Base-by-base conservation (phyloP, 2,113 vertebrate genomes). In the Sakesphorus luctuosus region DNA sequence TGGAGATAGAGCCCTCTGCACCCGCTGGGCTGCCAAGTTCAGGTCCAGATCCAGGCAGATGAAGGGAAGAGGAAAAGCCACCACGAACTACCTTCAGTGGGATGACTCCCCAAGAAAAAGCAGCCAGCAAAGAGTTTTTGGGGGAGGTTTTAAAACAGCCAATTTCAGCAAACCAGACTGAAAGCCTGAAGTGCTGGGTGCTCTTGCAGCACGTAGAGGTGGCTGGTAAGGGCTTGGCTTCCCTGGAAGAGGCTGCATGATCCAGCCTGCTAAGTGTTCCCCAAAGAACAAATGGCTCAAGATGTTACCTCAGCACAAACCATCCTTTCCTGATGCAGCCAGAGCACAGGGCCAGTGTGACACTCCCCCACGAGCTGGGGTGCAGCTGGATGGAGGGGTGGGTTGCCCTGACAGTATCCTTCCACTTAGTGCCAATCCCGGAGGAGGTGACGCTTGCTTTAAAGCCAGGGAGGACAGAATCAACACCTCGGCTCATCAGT, bases 271-370 rank as follows among this genome's bases (percentile, higher is more conserved):
- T 73, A 56, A 82, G 38, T 0, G 1, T 10, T 91, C 36, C 47
- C 62, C 49, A 46, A 65, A 82, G 61, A 29, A 43, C 18, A n/a
- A 85, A 36, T 0, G 3, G 40, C 43, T 56, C 4, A 6, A 71
- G 77, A 82, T 12, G 10, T 55, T 23, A 47, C n/a, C 3, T 1
- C 62, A 55, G 35, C 0, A 1, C 59, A 67, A 47, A 68, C 2
- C 0, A 53, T 58, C 53, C n/a, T 36, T 65, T 88, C 55, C 65
- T n/a, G 1, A 65, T 20, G n/a, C 11, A 38, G 58, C 15, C 2
- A 0, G 44, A 76, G 47, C 2, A 0, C 0, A 0, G 33, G 83
- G 49, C 14, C 0, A 1, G 21, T 6, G 3, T 13, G 56, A 88
- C 10, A 10, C 36, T 80, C 15, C 26, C 68, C 29, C 52, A 31